Evolutionary conservation across 2,888 invertebrate species (phyloP), one percentile per base, ranked within the genome.

Genomic region (Oscheius sp.): DNA sequence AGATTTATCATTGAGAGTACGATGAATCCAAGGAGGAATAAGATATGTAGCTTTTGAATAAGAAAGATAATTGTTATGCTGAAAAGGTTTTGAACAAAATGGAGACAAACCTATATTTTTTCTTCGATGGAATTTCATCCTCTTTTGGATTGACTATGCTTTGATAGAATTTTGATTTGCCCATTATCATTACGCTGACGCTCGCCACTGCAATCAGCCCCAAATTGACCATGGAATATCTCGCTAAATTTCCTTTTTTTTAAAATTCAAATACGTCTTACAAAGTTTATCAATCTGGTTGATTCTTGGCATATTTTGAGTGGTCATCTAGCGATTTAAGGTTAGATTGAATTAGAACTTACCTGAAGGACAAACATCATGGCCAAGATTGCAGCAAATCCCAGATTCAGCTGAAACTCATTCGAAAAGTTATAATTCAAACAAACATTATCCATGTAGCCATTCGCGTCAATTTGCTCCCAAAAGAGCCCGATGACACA

Each of bases 241-340:
- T 39, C 6, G 61, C 61, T 61, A 20, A 42, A 58, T 1, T 27
- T 42, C 15, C 29, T 37, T 42, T 15, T 23, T 3, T 23, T 3
- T 48, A 23, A n/a, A 15, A 20, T 37, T 23, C 2, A 42, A 10
- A 12, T 3, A 58, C n/a, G n/a, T n/a, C 61, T 25, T 61, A 61
- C 61, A 61, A 4, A 61, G 31, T 45, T 61, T 61, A 27, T 61
- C 61, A 6, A 61, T 42, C 31, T 61, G 61, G 20, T 45, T 45
- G 20, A 61, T 61, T 42, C 45, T 61, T n/a, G 61, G 61, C 61
- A 61, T 61, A 31, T 61, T 61, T 42, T 61, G 61, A 1, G 61
- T 61, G 27, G 42, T 61, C 48, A 48, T 48, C 8, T 37, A 37
- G 15, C 37, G 15, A 37, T 37, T 37, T 37, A n/a, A n/a, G n/a